Conservation (phyloP, 2,888 invertebrate species). For the Zaprionus lineosus region DNA sequence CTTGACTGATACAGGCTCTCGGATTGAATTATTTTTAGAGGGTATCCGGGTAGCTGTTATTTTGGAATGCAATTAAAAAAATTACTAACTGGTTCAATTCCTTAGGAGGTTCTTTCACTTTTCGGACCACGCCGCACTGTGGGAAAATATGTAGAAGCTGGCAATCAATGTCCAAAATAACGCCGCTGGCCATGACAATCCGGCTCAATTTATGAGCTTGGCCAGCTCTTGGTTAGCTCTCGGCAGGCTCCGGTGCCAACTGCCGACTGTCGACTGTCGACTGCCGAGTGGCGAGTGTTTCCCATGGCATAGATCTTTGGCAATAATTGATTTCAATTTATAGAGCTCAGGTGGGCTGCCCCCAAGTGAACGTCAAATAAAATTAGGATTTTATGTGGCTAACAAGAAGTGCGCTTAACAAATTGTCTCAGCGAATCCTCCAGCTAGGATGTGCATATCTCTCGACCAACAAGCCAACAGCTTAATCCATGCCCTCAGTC, state of each 20-base stretch:
- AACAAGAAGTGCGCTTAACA: slow-evolving; percentile 47
- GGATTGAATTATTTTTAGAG: slow-evolving; percentile 3
- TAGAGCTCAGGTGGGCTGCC: slow-evolving; percentile 54
- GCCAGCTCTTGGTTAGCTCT: slow-evolving; percentile 33
- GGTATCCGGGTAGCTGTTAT: slow-evolving; percentile 12
- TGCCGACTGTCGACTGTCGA: neutral
- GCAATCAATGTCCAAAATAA: slow-evolving; percentile 74
- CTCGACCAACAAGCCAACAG: neutral
- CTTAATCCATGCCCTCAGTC: slow-evolving; percentile 33
- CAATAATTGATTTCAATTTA: slow-evolving; percentile 76
- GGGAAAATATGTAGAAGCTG: slow-evolving; percentile 77
- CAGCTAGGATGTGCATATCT: neutral
- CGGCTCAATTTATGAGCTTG: slow-evolving; percentile 68
- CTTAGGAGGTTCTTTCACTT: slow-evolving; percentile 65
- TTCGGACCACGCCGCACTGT: slow-evolving; percentile 61
- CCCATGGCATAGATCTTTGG: slow-evolving; percentile 69
- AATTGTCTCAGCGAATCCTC: slow-evolving; percentile 41
- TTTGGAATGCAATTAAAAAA: slow-evolving; percentile 13
- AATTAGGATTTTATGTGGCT: slow-evolving; percentile 56
- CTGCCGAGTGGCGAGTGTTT: slow-evolving; percentile 26
- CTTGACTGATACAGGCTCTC: neutral
- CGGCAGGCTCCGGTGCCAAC: slow-evolving; percentile 7
- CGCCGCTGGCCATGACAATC: slow-evolving; percentile 68
- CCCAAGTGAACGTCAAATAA: slow-evolving; percentile 46
- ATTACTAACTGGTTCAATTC: slow-evolving; percentile 43